A percentile compares a stretch with the other conserved stretches of the same genome.
These are phyloP conservation scores for Siniperca scherzeri DNA, from an alignment of 2,797 vertebrate genomes.

Conservation along the genomic window DNA sequence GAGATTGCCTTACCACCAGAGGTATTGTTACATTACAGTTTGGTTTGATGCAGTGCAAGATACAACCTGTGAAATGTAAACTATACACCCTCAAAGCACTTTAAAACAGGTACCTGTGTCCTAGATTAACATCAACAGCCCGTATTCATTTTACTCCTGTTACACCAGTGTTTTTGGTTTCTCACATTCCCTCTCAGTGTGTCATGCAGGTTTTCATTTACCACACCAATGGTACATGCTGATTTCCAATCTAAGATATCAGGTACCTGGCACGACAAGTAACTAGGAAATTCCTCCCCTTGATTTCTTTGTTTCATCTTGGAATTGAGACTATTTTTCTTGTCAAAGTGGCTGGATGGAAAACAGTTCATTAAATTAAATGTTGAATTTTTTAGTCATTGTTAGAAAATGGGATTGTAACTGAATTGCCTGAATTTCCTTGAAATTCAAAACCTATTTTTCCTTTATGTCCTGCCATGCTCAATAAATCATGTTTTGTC, in stretches of 20 bases:
- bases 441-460: not conserved
- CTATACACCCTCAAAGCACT: not conserved
- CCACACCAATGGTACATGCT: not conserved
- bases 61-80: not conserved
- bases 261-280: not conserved
- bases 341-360: not conserved
- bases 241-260: not conserved
- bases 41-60: not conserved
- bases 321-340: not conserved
- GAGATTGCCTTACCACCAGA: constrained; percentile 65
- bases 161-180: not conserved
- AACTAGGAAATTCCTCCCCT: not conserved
- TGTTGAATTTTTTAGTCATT: not conserved
- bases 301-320: not conserved
- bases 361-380: not conserved
- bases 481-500: not conserved
- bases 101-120: not conserved
- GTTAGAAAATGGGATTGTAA: not conserved
- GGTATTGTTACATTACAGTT: constrained; percentile 50
- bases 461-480: not conserved
- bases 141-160: not conserved
- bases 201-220: not conserved
- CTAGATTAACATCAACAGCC: not conserved
- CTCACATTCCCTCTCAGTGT: constrained; percentile 6
- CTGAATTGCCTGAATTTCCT: not conserved